Conservation (phyloP, 2,888 invertebrate genomes). For the Tricholauxania praeusta region DNA sequence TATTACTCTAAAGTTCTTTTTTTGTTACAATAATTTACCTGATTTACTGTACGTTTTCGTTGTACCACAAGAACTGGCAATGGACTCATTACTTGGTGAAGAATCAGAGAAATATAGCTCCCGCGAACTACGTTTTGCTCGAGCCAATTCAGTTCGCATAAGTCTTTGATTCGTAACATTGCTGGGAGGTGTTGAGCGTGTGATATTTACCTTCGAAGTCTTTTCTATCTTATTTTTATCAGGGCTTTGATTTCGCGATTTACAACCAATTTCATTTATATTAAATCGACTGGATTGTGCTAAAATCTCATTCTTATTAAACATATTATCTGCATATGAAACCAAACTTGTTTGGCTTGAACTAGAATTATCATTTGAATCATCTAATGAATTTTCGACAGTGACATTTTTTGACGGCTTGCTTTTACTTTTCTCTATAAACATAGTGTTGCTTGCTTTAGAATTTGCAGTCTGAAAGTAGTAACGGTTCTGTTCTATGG, state of each 20-base stretch:
- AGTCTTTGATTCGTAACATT: background rate
- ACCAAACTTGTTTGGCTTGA: slow-evolving; percentile 55
- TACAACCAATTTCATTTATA: slow-evolving; percentile 61
- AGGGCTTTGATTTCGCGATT: slow-evolving; percentile 49
- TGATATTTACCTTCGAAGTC: background rate
- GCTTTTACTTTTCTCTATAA: slow-evolving; percentile 6
- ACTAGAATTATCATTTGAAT: slow-evolving; percentile 51
- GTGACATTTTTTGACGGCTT: background rate
- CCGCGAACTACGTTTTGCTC: slow-evolving; percentile 53
- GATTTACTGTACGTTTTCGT: slow-evolving; percentile 14
- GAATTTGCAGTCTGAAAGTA: slow-evolving; percentile 49
- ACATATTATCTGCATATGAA: slow-evolving; percentile 57
- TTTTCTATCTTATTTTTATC: slow-evolving; percentile 11
- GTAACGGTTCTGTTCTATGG: slow-evolving; percentile 67
- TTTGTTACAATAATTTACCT: background rate
- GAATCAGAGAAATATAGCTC: slow-evolving; percentile 56
- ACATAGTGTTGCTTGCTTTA: slow-evolving; percentile 40
- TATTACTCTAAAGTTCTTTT: no score
- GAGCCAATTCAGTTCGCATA: slow-evolving; percentile 3
- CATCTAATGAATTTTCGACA: slow-evolving; percentile 29
- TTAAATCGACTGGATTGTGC: slow-evolving; percentile 68
- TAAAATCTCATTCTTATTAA: slow-evolving; percentile 66
- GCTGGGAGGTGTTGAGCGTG: background rate
- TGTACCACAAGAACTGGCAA: slow-evolving; percentile 35
- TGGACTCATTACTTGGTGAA: slow-evolving; percentile 52